Conservation (phyloP, 2,797 vertebrate genomes). For the Halcyon leucocephala region DNA sequence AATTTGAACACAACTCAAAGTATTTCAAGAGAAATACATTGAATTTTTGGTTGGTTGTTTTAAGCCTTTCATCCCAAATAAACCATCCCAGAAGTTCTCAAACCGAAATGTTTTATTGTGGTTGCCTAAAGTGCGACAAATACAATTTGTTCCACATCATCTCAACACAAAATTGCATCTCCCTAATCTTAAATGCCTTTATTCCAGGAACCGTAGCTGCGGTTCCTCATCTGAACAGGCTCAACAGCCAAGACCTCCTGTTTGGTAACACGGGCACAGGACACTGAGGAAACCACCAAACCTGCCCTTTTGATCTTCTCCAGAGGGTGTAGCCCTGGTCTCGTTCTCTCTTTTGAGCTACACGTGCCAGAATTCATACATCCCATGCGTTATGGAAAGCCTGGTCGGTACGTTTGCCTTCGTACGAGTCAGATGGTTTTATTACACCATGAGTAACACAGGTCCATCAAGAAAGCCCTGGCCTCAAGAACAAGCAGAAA, state of each 20-base stretch:
- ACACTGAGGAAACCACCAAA: background rate
- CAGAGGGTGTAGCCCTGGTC: background rate
- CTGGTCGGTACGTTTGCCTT: background rate
- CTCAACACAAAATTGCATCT: background rate
- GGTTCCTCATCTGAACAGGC: background rate
- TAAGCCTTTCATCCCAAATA: background rate
- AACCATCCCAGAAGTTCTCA: background rate
- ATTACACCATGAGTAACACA: background rate
- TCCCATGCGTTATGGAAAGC: background rate
- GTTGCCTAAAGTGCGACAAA: background rate
- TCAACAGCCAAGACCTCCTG: background rate
- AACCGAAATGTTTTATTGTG: background rate
- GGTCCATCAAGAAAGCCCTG: background rate
- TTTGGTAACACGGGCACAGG: background rate
- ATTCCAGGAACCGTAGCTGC: background rate
- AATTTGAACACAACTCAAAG: background rate
- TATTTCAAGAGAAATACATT: background rate
- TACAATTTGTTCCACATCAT: background rate
- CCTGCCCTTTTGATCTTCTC: background rate
- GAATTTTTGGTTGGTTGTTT: background rate
- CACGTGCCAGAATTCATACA: background rate
- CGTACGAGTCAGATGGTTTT: fast-evolving
- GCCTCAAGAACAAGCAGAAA: background rate
- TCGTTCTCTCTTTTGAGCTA: background rate
- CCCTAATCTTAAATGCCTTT: background rate